Percentiles rank a stretch among this genome's conserved stretches.
Evolutionary conservation across 2,888 invertebrate species (phyloP).

Genomic region (Flexamia atlantica): DNA sequence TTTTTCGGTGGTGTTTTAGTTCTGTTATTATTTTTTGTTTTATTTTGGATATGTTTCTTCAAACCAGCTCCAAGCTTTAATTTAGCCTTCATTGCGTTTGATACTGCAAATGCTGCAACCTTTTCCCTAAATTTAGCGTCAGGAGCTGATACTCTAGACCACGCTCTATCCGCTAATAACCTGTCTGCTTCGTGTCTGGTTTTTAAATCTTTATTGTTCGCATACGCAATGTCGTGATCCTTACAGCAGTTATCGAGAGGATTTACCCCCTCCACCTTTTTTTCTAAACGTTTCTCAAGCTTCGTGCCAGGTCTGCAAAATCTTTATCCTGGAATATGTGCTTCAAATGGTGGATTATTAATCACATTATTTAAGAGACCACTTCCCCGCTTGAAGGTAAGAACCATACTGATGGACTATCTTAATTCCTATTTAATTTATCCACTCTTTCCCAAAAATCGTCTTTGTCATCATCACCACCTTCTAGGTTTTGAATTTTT

Average conservation of each 20-base stretch:
- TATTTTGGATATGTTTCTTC: neutral
- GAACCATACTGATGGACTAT: neutral
- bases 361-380: slow-evolving; percentile 57
- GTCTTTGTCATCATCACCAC: neutral
- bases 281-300: slow-evolving; percentile 53
- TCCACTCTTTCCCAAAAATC: neutral
- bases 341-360: slow-evolving; percentile 60
- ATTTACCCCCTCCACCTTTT: slow-evolving; percentile 63
- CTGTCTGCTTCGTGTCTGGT: slow-evolving; percentile 63
- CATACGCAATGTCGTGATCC: slow-evolving; percentile 66
- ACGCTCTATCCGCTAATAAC: slow-evolving; percentile 59
- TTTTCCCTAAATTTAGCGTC: slow-evolving; percentile 62
- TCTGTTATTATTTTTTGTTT: neutral
- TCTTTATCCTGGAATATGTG: slow-evolving; percentile 66
- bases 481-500: neutral
- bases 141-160: slow-evolving; percentile 61
- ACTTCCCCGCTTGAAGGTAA: neutral
- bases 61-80: slow-evolving; percentile 49
- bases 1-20: too few relatives aligned
- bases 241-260: slow-evolving; percentile 66
- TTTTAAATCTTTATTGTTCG: slow-evolving; percentile 9
- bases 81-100: slow-evolving; percentile 66
- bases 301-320: slow-evolving; percentile 66
- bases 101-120: slow-evolving; percentile 63
- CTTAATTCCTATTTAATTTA: slow-evolving; percentile 8